Conservation (phyloP, 2,888 invertebrate species). For the Lasioglossum morio region DNA sequence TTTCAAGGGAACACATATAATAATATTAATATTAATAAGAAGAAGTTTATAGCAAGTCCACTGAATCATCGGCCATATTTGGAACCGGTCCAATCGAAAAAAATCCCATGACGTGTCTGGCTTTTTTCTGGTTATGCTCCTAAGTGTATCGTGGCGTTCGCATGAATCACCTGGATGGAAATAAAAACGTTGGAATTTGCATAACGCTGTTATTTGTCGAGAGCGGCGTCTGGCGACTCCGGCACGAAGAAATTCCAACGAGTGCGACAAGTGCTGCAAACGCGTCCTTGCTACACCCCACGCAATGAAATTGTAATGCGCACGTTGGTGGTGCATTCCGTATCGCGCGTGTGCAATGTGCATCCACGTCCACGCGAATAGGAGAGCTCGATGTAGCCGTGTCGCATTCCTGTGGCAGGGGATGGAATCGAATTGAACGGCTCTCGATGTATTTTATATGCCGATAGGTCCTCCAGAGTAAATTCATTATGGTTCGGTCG, state of each 20-base stretch:
- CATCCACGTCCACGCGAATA: constrained; percentile 36
- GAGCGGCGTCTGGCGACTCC: constrained; percentile 41
- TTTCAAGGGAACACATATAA: background rate
- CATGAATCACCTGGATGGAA: constrained; percentile 51
- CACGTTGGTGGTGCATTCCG: constrained; percentile 61
- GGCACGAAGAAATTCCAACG: constrained; percentile 52
- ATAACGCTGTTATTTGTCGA: constrained; percentile 59
- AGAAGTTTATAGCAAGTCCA: background rate
- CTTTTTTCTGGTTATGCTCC: constrained; percentile 17
- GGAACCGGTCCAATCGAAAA: constrained; percentile 31
- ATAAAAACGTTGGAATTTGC: constrained; percentile 50
- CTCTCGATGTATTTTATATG: constrained; percentile 23
- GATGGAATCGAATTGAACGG: constrained; percentile 24
- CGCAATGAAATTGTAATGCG: constrained; percentile 55
- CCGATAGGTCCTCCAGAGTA: constrained; percentile 1
- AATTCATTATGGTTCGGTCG: constrained; percentile 31
- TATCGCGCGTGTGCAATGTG: constrained; percentile 15
- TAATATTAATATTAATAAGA: background rate
- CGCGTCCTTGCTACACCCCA: constrained; percentile 69
- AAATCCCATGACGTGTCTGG: constrained; percentile 41
- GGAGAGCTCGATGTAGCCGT: constrained; percentile 13
- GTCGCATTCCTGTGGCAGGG: constrained; percentile 24
- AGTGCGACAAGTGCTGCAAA: constrained; percentile 53
- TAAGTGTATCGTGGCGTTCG: constrained; percentile 34
- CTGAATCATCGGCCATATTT: constrained; percentile 36